Conservation (phyloP, 2,797 vertebrate genomes). For the Takifugu rubripes region DNA sequence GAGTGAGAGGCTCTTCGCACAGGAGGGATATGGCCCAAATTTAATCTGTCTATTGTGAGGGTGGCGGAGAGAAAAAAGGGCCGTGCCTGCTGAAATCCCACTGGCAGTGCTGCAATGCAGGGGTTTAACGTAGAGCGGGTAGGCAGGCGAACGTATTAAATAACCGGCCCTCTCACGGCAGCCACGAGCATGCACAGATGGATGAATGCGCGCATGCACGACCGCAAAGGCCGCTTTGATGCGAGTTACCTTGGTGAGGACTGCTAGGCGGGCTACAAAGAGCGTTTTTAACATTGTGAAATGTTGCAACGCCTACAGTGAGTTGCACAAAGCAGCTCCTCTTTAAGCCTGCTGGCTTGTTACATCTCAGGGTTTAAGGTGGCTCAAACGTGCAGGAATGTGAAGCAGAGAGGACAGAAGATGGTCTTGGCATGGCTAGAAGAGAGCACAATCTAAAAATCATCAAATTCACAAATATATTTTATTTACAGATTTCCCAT, state of each 20-base stretch:
- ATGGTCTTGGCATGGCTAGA: too few relatives aligned
- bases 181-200: conserved; percentile 15
- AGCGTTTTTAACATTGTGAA: conserved; percentile 9
- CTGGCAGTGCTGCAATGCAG: conserved; percentile 79
- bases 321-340: conserved; percentile 11
- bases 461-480: too few relatives aligned
- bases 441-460: too few relatives aligned
- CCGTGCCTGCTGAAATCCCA: conserved; percentile 70
- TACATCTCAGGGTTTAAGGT: conserved; percentile 5
- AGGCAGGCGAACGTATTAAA: conserved; percentile 63
- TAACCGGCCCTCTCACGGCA: conserved; percentile 35
- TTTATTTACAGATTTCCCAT: too few relatives aligned
- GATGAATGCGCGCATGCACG: conserved; percentile 4
- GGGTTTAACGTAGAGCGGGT: conserved; percentile 71
- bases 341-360: background rate
- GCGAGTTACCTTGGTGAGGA: conserved; percentile 14
- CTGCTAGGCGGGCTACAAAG: conserved; percentile 11
- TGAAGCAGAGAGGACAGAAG: background rate
- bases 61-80: conserved; percentile 45
- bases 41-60: conserved; percentile 73
- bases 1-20: conserved; percentile 50
- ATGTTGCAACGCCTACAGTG: conserved; percentile 10
- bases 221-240: conserved; percentile 22
- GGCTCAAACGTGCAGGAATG: conserved; percentile 10
- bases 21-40: conserved; percentile 70